Percentiles rank a stretch among this genome's conserved stretches.
These are phyloP conservation scores for Haplotaxodon microlepis DNA, from an alignment of 2,113 vertebrate species.

Conservation along the genomic window DNA sequence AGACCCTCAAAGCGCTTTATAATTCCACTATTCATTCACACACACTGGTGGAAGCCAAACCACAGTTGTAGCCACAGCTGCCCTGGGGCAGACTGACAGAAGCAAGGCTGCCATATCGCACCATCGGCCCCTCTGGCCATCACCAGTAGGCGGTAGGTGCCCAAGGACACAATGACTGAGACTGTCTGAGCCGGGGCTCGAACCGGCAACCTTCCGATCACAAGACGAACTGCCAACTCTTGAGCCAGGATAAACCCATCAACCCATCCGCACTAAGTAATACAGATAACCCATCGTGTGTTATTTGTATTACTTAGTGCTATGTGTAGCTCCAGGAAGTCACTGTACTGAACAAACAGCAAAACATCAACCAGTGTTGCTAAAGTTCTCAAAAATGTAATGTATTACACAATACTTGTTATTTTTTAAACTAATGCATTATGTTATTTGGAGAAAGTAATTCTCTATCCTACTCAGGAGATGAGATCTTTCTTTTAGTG, in stretches of 20 bases:
- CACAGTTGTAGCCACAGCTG: neutral
- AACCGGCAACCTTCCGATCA: neutral
- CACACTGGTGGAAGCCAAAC: neutral
- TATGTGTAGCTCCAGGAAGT: neutral
- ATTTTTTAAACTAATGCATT: neutral
- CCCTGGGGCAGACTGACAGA: neutral
- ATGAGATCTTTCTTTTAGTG: neutral
- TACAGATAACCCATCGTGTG: neutral
- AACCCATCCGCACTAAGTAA: neutral
- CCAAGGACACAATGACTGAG: rapidly evolving
- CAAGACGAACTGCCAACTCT: neutral
- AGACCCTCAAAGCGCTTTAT: rapidly evolving
- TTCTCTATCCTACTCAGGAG: neutral
- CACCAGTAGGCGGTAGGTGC: rapidly evolving
- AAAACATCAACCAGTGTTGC: neutral
- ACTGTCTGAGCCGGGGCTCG: rapidly evolving
- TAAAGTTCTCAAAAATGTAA: neutral
- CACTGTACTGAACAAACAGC: neutral
- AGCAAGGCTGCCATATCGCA: rapidly evolving
- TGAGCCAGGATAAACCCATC: neutral
- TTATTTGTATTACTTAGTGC: neutral
- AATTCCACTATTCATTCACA: neutral
- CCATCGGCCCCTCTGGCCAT: neutral
- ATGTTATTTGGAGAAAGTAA: neutral
- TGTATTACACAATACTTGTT: neutral